Conservation (phyloP, 2,113 vertebrate genomes). For the Desmodus rotundus region DNA sequence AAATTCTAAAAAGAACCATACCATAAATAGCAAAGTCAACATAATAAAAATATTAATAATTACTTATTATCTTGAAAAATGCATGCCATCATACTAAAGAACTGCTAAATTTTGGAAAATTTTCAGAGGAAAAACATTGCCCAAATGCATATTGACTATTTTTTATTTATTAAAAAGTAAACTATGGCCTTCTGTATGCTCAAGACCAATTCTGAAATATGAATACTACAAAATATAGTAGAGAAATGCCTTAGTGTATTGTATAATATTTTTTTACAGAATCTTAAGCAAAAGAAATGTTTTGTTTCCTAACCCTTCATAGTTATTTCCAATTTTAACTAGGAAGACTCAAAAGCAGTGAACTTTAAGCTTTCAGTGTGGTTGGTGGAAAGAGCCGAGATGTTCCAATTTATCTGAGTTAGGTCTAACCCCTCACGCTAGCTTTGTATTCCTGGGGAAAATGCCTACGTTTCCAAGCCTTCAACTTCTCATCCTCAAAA, state of each 20-base stretch:
- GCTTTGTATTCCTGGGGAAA: not conserved
- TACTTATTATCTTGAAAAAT: not conserved
- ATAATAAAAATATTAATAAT: not conserved
- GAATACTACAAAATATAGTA: not conserved
- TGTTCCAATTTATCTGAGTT: not conserved
- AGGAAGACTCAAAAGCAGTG: not conserved
- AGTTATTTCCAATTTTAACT: not conserved
- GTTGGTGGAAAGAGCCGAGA: not conserved
- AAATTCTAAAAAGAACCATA: not conserved
- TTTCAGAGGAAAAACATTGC: not conserved
- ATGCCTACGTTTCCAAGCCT: not conserved
- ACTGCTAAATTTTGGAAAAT: not conserved
- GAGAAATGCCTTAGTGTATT: not conserved
- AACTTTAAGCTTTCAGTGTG: not conserved
- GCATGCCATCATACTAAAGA: not conserved
- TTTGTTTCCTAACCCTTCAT: not conserved
- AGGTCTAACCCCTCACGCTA: not conserved
- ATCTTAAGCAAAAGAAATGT: not conserved
- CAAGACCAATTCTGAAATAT: not conserved
- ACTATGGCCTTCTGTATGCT: not conserved
- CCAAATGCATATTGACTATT: not conserved
- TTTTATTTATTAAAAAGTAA: constrained; percentile 13
- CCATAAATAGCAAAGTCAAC: not conserved
- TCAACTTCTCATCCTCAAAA: not conserved
- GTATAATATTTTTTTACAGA: not conserved